Evolutionary conservation across 2,113 vertebrate species (phyloP), one percentile per base, ranked within the genome.

Genomic region (Amblyopsis rosae): DNA sequence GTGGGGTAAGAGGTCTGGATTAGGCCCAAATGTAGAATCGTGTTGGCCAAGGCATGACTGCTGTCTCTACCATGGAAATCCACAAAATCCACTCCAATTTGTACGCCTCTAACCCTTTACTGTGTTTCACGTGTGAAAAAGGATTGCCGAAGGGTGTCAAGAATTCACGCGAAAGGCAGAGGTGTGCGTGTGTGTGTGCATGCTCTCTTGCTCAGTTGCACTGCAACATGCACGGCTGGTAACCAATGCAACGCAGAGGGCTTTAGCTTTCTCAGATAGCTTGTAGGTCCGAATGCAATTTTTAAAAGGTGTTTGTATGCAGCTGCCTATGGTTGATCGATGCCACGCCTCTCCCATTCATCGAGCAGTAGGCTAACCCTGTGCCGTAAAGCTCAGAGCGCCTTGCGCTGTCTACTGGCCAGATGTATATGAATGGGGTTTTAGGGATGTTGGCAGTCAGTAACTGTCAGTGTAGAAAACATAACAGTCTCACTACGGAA

Each of bases 21-120:
- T 88, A 86, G 86, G 84, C 83, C 82, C 76, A 83, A 89, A 91
- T 84, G 88, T 82, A 90, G 83, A 91, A 88, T 91, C 85, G 64
- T 76, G 88, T 88, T 73, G 19, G 69, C 62, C 69, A 32, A 82
- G 78, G 82, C 82, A 74, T 86, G 80, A 81, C 86, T 71, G 61
- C 78, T 64, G 67, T 56, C 79, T 84, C 84, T 78, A 79, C 80
- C 86, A 66, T 86, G 80, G 72, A 83, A 83, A 89, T 87, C 80
- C 79, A 77, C 50, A 61, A 81, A 88, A 88, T 81, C 74, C 83
- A 73, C 75, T 87, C 78, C 47, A 60, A 74, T 86, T 82, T 82
- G 66, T 71, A 80, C 86, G 76, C 82, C 75, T 84, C 84, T 88
- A 86, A 82, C 88, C 82, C 81, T 75, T 82, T 67, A 70, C 80